Base-by-base conservation (phyloP, 2,888 invertebrate genomes). In the Ganaspis brasiliensis region DNA sequence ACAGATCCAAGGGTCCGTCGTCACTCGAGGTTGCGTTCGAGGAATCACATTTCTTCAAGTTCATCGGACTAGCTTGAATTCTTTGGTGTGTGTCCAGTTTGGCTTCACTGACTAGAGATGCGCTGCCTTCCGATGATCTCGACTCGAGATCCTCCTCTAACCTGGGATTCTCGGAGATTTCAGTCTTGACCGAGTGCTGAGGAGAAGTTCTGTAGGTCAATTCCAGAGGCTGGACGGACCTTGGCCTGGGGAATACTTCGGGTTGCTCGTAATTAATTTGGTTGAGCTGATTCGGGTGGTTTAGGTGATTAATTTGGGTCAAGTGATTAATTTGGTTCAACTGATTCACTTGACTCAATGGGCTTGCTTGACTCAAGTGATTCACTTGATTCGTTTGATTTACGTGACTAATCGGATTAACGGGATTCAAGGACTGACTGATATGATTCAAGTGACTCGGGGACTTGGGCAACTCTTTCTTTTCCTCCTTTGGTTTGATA, bases 1-100 rank as follows among this genome's bases (percentile, higher is more conserved):
- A 95, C 31, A 96, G 92, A 91, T 97, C 96, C 74, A 96, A 93
- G 0, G 96, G 94, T 26, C 93, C 90, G 79, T 92, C 92, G 19
- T 90, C 89, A 35, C 81, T 82, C 1, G 74, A 70, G 55, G 63
- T 83, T 10, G 56, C 75, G 4, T 82, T 80, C 49, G 63, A 75
- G 24, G 76, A 78, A 55, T 73, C 37, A 57, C 72, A 72, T 61
- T 85, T 89, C 80, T 87, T 88, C 82, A 87, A 75, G 79, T 88
- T 88, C 76, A 90, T 90, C 75, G 89, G 91, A 87, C 87, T 88
- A 83, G 87, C 83, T 85, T 90, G 88, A 72, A 85, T 84, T 88
- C 88, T 90, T 89, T 90, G 90, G 89, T 89, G 89, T 71, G 77
- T 79, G 77, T 87, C 85, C 63, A 82, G 78, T 78, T 79, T 84